Evolutionary conservation across 2,888 invertebrate genomes (phyloP), one percentile per base, ranked within the genome.

Genomic region (Elmis aenea): DNA sequence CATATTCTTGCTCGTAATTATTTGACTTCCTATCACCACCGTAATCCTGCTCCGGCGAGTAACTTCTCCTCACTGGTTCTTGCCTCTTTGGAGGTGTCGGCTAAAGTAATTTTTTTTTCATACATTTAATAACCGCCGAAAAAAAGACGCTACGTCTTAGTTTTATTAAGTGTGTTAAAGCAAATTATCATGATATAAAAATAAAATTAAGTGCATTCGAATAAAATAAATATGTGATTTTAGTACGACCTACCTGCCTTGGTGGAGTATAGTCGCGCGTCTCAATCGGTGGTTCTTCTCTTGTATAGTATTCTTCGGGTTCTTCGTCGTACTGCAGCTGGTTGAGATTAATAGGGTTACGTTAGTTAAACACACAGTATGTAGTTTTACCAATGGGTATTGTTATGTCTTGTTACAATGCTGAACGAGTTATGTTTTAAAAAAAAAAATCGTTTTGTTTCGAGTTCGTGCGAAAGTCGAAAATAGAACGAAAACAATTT

Each of bases 311-410:
- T 35, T 65, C 65, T 45, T 62, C 66, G 23, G 55, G 61, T 38
- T 65, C n/a, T n/a, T n/a, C n/a, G n/a, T 66, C 66, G 51, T 59
- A 62, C 40, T 66, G 66, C 35, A 62, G 55, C 59, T 64, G 52
- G 46, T 58, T 48, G 38, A 50, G 24, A 45, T 37, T 38, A 40
- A 43, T 40, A 32, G n/a, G n/a, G n/a, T n/a, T n/a, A n/a, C n/a
- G n/a, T n/a, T n/a, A n/a, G n/a, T n/a, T n/a, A n/a, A n/a, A n/a
- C n/a, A n/a, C n/a, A n/a, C n/a, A n/a, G n/a, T n/a, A n/a, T n/a
- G n/a, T n/a, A n/a, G n/a, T n/a, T n/a, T n/a, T n/a, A n/a, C n/a
- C n/a, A n/a, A n/a, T n/a, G n/a, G n/a, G n/a, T n/a, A n/a, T 25
- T 33, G 36, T 45, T 45, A 41, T 31, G 29, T 20, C 25, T 22